Evolutionary conservation across 1,140 invertebrate genomes (phyloP).

Genomic region (Marisa cornuarietis): DNA sequence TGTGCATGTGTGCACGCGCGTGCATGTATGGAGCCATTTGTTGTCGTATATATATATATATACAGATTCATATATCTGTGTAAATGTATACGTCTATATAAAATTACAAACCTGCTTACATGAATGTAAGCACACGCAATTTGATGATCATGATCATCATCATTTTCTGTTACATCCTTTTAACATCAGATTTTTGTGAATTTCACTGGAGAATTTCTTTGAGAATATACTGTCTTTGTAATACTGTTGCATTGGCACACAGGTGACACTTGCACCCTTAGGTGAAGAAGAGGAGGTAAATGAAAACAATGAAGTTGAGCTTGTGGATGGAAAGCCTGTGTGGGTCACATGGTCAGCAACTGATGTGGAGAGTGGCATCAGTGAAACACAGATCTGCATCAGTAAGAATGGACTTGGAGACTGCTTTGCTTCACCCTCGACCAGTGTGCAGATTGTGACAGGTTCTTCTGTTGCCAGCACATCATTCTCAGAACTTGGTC

Average conservation of each 20-base stretch:
- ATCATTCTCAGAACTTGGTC: constrained; percentile 1
- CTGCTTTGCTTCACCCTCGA: not conserved
- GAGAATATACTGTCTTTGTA: not conserved
- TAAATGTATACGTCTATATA: too few species aligned
- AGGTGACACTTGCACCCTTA: constrained; percentile 34
- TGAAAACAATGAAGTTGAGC: constrained; percentile 36
- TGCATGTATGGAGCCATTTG: too few species aligned
- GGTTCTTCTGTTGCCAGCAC: not conserved
- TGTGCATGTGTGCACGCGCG: not conserved
- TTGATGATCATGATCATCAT: too few species aligned
- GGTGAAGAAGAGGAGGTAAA: constrained; percentile 40
- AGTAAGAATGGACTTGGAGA: constrained; percentile 8
- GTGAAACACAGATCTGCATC: constrained; percentile 27
- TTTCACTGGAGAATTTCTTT: too few species aligned
- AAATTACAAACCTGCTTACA: too few species aligned
- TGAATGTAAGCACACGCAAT: too few species aligned
- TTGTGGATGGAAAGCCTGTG: constrained; percentile 30
- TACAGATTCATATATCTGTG: too few species aligned
- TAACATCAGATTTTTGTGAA: not conserved
- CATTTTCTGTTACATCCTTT: not conserved
- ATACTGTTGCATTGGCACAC: not conserved
- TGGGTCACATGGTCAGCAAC: constrained; percentile 35
- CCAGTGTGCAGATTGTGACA: not conserved
- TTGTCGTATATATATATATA: too few species aligned
- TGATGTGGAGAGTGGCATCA: constrained; percentile 38